Evolutionary conservation across 2,888 invertebrate genomes (phyloP).

Genomic region (Lymantria monacha): DNA sequence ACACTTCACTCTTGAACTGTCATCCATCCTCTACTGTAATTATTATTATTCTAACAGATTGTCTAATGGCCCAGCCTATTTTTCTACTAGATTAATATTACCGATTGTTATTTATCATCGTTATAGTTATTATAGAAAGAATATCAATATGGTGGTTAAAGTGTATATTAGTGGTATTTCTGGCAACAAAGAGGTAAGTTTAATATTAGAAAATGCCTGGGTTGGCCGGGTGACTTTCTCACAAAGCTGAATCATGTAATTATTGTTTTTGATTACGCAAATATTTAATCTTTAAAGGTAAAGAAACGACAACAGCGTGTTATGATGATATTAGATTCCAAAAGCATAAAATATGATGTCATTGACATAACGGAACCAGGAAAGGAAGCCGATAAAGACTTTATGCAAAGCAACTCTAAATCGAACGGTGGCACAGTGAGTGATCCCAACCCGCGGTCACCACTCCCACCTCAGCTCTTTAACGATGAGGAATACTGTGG

Average conservation of each 20-base stretch:
- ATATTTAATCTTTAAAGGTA: slow-evolving; percentile 84
- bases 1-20: slow-evolving; percentile 39
- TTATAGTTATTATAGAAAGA: slow-evolving; percentile 45
- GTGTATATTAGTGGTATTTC: slow-evolving; percentile 96
- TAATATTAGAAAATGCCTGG: slow-evolving; percentile 67
- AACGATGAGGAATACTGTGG: slow-evolving; percentile 96
- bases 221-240: slow-evolving; percentile 63
- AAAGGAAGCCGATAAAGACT: slow-evolving; percentile 92
- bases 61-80: slow-evolving; percentile 80
- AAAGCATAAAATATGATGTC: slow-evolving; percentile 92
- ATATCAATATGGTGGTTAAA: slow-evolving; percentile 91
- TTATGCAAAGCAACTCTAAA: slow-evolving; percentile 94
- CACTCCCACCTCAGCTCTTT: slow-evolving; percentile 96
- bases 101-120: slow-evolving; percentile 52
- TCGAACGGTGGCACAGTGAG: slow-evolving; percentile 88
- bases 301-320: slow-evolving; percentile 98
- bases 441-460: slow-evolving; percentile 88
- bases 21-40: slow-evolving; percentile 39
- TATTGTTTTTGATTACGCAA: slow-evolving; percentile 69
- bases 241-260: slow-evolving; percentile 63
- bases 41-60: slow-evolving; percentile 65
- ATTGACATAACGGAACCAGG: slow-evolving; percentile 98
- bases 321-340: slow-evolving; percentile 95
- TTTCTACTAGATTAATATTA: slow-evolving; percentile 60
- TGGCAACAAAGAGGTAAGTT: slow-evolving; percentile 95